These are phyloP conservation scores for Oscheius sp. DNA, from an alignment of 2,888 invertebrate species.

Conservation along the genomic window DNA sequence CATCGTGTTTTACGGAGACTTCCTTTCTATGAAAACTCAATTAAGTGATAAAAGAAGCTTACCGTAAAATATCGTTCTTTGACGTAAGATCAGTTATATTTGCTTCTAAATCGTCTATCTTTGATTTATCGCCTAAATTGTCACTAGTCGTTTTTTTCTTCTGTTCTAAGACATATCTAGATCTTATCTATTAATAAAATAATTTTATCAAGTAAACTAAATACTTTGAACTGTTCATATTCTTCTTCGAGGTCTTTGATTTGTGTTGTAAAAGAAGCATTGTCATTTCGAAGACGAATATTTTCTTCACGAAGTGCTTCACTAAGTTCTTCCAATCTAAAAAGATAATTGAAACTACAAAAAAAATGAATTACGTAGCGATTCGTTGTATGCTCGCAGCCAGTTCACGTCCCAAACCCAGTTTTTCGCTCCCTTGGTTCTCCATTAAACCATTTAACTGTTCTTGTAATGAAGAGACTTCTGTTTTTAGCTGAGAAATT, in stretches of 20 bases:
- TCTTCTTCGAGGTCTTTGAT: constrained; percentile 43
- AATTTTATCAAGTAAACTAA: too few species aligned
- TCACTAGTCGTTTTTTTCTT: constrained; percentile 8
- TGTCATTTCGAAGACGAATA: constrained; percentile 32
- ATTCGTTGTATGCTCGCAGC: constrained; percentile 19
- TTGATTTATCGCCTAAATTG: background rate
- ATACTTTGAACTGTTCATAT: constrained; percentile 43
- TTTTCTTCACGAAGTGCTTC: constrained; percentile 35
- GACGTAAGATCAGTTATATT: constrained; percentile 4
- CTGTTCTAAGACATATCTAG: constrained; percentile 31
- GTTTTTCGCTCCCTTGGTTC: constrained; percentile 28
- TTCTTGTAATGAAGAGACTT: constrained; percentile 1
- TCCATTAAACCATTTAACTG: constrained; percentile 24
- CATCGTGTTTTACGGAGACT: constrained; percentile 14
- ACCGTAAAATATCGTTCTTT: background rate
- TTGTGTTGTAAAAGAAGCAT: constrained; percentile 33
- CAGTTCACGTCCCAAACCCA: constrained; percentile 29
- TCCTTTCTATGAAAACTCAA: constrained; percentile 17
- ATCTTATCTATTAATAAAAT: constrained; percentile 17
- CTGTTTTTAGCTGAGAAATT: constrained; percentile 14
- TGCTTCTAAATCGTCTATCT: constrained; percentile 22
- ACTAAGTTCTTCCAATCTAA: constrained; percentile 28
- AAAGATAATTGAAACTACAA: background rate
- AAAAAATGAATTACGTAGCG: background rate
- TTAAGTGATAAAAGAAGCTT: background rate